Evolutionary conservation across 2,888 invertebrate species (phyloP), one percentile per base, ranked within the genome.

Genomic region (Drosophila kuntzei): DNA sequence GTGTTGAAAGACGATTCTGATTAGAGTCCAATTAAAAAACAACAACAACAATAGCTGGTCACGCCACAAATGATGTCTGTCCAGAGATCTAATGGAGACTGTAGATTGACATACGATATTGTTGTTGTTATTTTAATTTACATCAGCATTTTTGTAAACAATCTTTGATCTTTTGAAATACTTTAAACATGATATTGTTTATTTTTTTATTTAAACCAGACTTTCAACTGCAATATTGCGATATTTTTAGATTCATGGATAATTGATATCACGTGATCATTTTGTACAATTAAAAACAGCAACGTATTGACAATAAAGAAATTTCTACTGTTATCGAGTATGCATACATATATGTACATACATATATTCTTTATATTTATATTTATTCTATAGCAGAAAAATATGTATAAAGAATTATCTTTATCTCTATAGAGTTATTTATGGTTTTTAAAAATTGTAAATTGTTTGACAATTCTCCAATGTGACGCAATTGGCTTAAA

Each of bases 21-120:
- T 59, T 57, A 63, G 47, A 7, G 11, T 54, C 27, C 25, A 41
- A 53, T 44, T 14, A 12, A 39, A 44, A 18, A 16, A 27, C 6
- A 18, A 22, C 9, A 14, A 14, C 11, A 39, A 59, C 60, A 74
- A 66, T 74, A 53, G 75, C 16, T 53, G 55, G 57, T 78, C 75
- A 63, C 68, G 79, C 62, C 27, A 66, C 14, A 18, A 41, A 18
- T 14, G 34, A 34, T 16, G n/a, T 16, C 22, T 27, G 27, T 27
- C 16, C 27, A 47, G 5, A 6, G 2, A 22, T n/a, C 7, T 11
- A 25, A 11, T 2, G n/a, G 11, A 32, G 12, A 27, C 39, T 16
- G 18, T 8, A 41, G 18, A 53, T 25, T 18, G 37, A 32, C 32
- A 32, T 18, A 16, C 18, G 18, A 32, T 47, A 47, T 47, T 47